Evolutionary conservation across 1,140 invertebrate genomes (phyloP).

Genomic region (Acromyrmex charruanus): DNA sequence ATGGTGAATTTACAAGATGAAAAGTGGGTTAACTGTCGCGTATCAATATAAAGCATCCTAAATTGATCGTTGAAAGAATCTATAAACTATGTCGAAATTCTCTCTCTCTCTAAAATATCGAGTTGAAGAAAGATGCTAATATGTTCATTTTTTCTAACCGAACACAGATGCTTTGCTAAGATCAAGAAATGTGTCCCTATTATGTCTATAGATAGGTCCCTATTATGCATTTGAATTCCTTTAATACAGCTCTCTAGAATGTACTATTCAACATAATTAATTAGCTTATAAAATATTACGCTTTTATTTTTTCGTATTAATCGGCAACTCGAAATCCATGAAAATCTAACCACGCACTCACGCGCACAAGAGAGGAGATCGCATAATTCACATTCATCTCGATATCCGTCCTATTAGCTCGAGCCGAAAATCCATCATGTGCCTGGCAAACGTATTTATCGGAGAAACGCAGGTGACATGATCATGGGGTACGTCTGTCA

Average conservation of each 20-base stretch:
- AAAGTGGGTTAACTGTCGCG: not conserved
- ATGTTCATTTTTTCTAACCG: too few species aligned
- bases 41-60: not conserved
- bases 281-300: too few species aligned
- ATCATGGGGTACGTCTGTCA: slow-evolving; percentile 18
- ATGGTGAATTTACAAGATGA: not conserved
- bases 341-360: not conserved
- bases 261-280: not conserved
- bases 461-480: slow-evolving; percentile 30
- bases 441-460: slow-evolving; percentile 28
- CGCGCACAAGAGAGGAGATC: not conserved
- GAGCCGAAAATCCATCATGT: slow-evolving; percentile 15
- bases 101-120: too few species aligned
- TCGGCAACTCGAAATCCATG: too few species aligned
- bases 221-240: not conserved
- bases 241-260: not conserved
- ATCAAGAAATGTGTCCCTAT: too few species aligned
- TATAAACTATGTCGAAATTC: not conserved
- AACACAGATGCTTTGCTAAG: too few species aligned
- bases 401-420: slow-evolving; percentile 18
- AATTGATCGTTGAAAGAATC: not conserved
- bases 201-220: too few species aligned
- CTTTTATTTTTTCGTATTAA: not conserved
- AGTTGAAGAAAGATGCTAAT: too few species aligned
- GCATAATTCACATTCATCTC: not conserved